phyloP scores from a whole-genome alignment of 2,888 invertebrate species.

The Hydraecia micacea region DNA sequence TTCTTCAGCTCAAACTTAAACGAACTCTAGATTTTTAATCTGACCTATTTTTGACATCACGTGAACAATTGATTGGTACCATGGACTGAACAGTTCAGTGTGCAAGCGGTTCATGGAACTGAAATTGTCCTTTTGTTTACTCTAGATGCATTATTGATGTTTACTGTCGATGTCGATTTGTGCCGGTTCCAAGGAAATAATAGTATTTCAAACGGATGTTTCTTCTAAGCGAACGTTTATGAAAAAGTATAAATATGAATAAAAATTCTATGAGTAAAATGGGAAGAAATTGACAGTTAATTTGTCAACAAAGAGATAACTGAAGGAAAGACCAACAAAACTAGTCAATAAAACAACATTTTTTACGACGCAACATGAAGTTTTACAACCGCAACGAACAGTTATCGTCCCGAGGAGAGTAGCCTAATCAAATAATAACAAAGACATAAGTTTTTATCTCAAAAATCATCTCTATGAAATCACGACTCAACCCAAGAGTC shows the following conservation, averaged over 20 bases:
- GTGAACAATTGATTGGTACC: constrained; percentile 34
- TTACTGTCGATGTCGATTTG: neutral
- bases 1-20: constrained; percentile 33
- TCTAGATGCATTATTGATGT: constrained; percentile 18
- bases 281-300: constrained; percentile 19
- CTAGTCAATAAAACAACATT: constrained; percentile 60
- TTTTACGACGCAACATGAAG: constrained; percentile 64
- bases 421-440: constrained; percentile 62
- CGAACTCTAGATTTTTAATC: constrained; percentile 19
- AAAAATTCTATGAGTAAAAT: neutral
- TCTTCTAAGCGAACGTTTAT: neutral
- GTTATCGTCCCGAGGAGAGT: constrained; percentile 38
- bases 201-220: neutral
- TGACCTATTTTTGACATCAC: constrained; percentile 45
- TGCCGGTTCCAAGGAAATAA: neutral
- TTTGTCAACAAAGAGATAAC: constrained; percentile 42
- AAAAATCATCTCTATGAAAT: constrained; percentile 53
- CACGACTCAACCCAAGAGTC: constrained; percentile 47
- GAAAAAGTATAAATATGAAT: neutral
- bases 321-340: constrained; percentile 37
- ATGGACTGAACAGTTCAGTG: constrained; percentile 11
- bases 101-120: constrained; percentile 12
- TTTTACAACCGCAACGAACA: constrained; percentile 55
- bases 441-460: constrained; percentile 63
- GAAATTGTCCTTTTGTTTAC: constrained; percentile 19